A percentile compares a stretch with the other conserved stretches of the same genome.
Evolutionary conservation across 2,797 vertebrate genomes (phyloP).

Genomic region (Allenopithecus nigroviridis): DNA sequence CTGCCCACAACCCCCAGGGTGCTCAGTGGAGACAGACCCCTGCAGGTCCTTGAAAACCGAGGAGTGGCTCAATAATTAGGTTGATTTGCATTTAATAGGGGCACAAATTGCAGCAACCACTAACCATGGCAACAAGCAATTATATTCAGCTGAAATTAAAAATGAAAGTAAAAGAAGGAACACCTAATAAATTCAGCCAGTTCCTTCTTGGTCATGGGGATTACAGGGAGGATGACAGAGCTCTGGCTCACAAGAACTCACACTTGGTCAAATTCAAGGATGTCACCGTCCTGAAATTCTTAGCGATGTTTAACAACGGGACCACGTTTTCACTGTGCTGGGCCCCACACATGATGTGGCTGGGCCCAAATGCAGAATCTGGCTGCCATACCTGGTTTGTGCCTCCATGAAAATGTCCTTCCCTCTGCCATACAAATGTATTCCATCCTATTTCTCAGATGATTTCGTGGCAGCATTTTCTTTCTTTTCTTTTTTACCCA

Average conservation of each 20-base stretch:
- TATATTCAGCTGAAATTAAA: conserved; percentile 5
- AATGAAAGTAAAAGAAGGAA: not conserved
- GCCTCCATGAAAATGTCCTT: not conserved
- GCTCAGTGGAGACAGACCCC: not conserved
- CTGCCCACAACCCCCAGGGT: not conserved
- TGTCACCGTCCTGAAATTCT: not conserved
- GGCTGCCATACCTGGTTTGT: not conserved
- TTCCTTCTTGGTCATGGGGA: not conserved
- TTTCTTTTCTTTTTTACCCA: not conserved
- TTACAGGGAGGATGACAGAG: not conserved
- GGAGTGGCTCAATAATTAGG: not conserved
- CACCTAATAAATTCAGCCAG: not conserved
- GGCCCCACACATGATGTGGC: not conserved
- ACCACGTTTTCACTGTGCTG: rapidly evolving
- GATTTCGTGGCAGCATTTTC: not conserved
- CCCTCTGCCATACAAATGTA: rapidly evolving
- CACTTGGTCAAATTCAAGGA: not conserved
- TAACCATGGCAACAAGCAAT: not conserved
- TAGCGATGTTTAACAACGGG: rapidly evolving
- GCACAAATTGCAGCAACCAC: not conserved
- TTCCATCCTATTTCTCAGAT: not conserved
- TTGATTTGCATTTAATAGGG: conserved; percentile 18
- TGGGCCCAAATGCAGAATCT: rapidly evolving
- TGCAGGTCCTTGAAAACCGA: not conserved
- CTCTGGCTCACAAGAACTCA: not conserved